phyloP scores from a whole-genome alignment of 2,888 invertebrate genomes.

The Sinodicranocentrus sp. region DNA sequence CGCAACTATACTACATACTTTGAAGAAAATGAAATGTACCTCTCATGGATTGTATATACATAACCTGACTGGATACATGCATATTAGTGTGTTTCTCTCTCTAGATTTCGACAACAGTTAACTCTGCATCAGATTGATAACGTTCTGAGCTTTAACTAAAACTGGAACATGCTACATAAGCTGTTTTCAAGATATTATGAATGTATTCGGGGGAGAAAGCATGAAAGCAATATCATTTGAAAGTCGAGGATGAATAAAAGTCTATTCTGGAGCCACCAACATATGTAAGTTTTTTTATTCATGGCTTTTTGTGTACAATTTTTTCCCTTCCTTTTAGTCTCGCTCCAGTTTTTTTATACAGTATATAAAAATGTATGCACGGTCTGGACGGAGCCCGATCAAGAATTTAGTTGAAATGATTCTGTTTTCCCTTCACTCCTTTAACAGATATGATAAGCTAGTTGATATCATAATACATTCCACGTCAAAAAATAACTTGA shows the following conservation, averaged over 20 bases:
- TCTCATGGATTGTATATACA: not conserved
- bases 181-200: not conserved
- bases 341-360: not conserved
- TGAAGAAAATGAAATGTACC: no score
- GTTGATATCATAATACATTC: conserved; percentile 5
- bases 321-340: not conserved
- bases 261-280: not conserved
- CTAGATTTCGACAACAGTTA: not conserved
- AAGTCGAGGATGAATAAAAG: not conserved
- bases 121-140: not conserved
- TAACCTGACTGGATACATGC: not conserved
- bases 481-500: not conserved
- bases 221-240: conserved; percentile 2
- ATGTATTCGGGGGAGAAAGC: not conserved
- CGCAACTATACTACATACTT: no score
- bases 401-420: not conserved
- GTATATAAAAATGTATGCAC: conserved; percentile 1
- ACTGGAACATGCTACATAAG: conserved; percentile 43
- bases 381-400: not conserved
- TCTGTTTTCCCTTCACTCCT: not conserved
- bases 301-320: conserved; percentile 6
- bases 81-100: not conserved
- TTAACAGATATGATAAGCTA: conserved; percentile 5
- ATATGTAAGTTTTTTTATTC: not conserved
- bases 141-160: not conserved